phyloP scores from a whole-genome alignment of 2,888 invertebrate genomes.

The Sepiola atlantica region DNA sequence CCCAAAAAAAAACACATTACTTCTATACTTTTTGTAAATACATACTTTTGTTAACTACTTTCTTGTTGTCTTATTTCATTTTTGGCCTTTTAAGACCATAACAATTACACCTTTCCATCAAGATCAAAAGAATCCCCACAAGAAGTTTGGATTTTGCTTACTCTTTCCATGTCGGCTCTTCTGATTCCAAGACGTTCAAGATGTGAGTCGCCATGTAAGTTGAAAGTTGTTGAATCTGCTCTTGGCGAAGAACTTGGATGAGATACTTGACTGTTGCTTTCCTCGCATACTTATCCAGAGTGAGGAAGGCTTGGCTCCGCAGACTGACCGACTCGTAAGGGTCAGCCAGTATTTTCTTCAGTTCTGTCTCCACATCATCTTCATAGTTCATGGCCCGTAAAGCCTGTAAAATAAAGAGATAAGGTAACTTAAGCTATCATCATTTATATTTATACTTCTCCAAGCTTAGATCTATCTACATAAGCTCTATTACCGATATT shows the following conservation, averaged over 20 bases:
- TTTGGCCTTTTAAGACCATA: too few relatives aligned
- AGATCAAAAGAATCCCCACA: too few relatives aligned
- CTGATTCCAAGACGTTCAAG: not conserved
- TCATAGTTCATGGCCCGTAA: not conserved
- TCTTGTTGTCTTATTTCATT: too few relatives aligned
- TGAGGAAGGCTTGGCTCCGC: conserved; percentile 34
- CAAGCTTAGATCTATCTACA: too few relatives aligned
- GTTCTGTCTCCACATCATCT: not conserved
- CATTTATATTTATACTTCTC: too few relatives aligned
- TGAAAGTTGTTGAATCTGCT: not conserved
- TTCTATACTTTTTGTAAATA: too few relatives aligned
- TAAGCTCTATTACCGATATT: too few relatives aligned
- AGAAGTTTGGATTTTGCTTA: not conserved
- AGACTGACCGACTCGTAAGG: not conserved
- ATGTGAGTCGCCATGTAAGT: conserved; percentile 8
- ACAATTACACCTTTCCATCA: too few relatives aligned
- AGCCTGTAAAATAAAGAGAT: not conserved
- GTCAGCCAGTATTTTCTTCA: not conserved
- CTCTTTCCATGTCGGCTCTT: not conserved
- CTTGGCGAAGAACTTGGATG: not conserved
- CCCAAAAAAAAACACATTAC: too few relatives aligned
- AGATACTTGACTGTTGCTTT: not conserved
- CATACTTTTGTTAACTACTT: too few relatives aligned
- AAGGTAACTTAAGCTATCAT: not conserved
- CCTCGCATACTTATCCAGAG: conserved; percentile 17